Evolutionary conservation across 2,113 vertebrate species (phyloP).

Genomic region (Burhinus bistriatus): DNA sequence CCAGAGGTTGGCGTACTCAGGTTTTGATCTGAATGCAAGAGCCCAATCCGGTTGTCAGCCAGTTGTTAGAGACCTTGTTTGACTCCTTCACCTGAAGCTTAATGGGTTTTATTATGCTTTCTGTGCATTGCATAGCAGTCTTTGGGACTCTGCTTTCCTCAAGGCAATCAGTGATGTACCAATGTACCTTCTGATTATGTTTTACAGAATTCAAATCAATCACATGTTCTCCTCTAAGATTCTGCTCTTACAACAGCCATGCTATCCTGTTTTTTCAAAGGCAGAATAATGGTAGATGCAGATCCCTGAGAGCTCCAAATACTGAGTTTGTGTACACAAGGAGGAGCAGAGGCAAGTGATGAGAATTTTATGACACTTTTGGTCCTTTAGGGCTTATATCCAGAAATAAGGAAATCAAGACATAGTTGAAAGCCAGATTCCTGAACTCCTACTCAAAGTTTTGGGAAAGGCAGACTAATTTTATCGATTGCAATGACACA

Average conservation of each 20-base stretch:
- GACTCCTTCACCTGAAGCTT: conserved; percentile 33
- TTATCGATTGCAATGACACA: not conserved
- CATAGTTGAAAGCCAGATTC: not conserved
- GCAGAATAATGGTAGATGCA: not conserved
- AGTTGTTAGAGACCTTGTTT: conserved; percentile 28
- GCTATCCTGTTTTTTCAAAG: not conserved
- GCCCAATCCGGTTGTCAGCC: not conserved
- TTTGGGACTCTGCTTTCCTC: conserved; percentile 16
- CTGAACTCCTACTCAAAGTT: not conserved
- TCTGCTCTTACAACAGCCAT: not conserved
- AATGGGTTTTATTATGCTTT: conserved; percentile 20
- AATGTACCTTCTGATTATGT: not conserved
- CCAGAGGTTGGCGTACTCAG: not conserved
- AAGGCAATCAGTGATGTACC: not conserved
- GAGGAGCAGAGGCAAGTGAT: not conserved
- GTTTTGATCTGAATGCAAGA: not conserved
- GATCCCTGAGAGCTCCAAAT: not conserved
- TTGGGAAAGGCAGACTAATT: not conserved
- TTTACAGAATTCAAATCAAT: conserved; percentile 40
- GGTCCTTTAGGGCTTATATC: not conserved
- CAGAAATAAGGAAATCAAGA: not conserved
- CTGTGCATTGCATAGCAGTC: not conserved
- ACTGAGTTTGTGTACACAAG: not conserved
- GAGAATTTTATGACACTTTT: not conserved
- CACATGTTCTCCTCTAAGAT: not conserved